Evolutionary conservation across 2,797 vertebrate genomes (phyloP).

Genomic region (Hoplostethus atlanticus): DNA sequence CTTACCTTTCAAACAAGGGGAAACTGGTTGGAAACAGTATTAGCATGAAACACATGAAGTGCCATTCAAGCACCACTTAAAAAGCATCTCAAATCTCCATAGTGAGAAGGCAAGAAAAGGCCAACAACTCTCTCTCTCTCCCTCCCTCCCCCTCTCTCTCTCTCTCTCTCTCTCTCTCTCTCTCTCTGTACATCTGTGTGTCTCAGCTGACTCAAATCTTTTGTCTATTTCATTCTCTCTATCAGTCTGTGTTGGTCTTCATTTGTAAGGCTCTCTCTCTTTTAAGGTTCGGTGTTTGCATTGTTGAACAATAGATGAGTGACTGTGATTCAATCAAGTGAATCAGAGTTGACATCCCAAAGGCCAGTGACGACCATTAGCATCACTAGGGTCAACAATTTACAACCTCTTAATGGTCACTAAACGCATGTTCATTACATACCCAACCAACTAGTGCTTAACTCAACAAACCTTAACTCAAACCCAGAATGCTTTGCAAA

Average conservation of each 20-base stretch:
- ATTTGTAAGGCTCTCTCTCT: not conserved
- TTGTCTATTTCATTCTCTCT: not conserved
- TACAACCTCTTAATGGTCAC: not conserved
- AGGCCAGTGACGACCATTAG: constrained; percentile 14
- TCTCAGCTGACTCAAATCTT: no score
- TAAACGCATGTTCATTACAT: not conserved
- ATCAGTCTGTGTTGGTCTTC: not conserved
- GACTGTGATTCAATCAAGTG: constrained; percentile 9
- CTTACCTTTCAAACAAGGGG: constrained; percentile 12
- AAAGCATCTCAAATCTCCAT: constrained; percentile 10
- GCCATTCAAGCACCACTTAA: constrained; percentile 11
- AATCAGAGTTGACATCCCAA: not conserved
- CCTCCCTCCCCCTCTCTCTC: no score
- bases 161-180: no score
- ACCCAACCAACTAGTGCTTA: not conserved
- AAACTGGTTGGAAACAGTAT: constrained; percentile 8
- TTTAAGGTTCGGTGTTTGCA: not conserved
- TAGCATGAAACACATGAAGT: constrained; percentile 5
- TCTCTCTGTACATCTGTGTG: no score
- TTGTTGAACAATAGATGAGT: not conserved
- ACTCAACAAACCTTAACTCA: not conserved
- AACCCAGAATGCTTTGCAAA: not conserved
- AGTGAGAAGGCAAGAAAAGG: not conserved
- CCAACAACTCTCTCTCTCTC: no score
- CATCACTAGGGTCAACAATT: constrained; percentile 1